A percentile compares a stretch with the other conserved stretches of the same genome.
phyloP scores from a whole-genome alignment of 1,140 invertebrate genomes.

The Mylabris phalerata region DNA sequence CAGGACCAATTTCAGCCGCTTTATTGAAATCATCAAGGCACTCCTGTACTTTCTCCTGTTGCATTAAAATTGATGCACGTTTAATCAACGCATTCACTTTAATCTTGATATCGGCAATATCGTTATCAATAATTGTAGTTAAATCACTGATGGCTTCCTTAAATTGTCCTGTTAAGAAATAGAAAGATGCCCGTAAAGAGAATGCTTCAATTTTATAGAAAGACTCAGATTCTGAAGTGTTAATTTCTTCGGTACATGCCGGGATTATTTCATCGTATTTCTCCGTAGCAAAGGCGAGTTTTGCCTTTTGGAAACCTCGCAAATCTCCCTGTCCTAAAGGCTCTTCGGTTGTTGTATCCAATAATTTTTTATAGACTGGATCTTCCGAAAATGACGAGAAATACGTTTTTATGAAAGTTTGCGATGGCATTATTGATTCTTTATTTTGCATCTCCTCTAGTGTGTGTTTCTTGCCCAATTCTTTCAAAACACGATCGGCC shows the following conservation, averaged over 20 bases:
- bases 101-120: slow-evolving; percentile 52
- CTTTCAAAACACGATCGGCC: slow-evolving; percentile 84
- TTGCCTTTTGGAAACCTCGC: slow-evolving; percentile 54
- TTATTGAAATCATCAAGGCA: slow-evolving; percentile 70
- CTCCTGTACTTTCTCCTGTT: slow-evolving; percentile 64
- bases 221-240: slow-evolving; percentile 49
- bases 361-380: slow-evolving; percentile 52
- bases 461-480: slow-evolving; percentile 61
- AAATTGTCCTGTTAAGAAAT: slow-evolving; percentile 66
- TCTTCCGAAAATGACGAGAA: slow-evolving; percentile 80
- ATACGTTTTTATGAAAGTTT: slow-evolving; percentile 77
- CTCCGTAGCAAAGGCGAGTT: slow-evolving; percentile 57
- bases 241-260: slow-evolving; percentile 76
- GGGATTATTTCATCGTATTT: slow-evolving; percentile 72
- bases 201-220: slow-evolving; percentile 57
- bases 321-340: slow-evolving; percentile 34
- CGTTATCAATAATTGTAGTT: slow-evolving; percentile 52
- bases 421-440: slow-evolving; percentile 69
- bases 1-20: slow-evolving; percentile 67
- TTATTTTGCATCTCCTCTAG: slow-evolving; percentile 61
- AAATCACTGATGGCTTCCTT: slow-evolving; percentile 68
- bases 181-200: slow-evolving; percentile 76
- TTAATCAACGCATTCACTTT: slow-evolving; percentile 88
- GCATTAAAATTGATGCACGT: slow-evolving; percentile 73
- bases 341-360: slow-evolving; percentile 23